Percentiles rank a stretch among this genome's conserved stretches.
Conservation (phyloP, 2,888 invertebrate species). For the Tachina fera region DNA sequence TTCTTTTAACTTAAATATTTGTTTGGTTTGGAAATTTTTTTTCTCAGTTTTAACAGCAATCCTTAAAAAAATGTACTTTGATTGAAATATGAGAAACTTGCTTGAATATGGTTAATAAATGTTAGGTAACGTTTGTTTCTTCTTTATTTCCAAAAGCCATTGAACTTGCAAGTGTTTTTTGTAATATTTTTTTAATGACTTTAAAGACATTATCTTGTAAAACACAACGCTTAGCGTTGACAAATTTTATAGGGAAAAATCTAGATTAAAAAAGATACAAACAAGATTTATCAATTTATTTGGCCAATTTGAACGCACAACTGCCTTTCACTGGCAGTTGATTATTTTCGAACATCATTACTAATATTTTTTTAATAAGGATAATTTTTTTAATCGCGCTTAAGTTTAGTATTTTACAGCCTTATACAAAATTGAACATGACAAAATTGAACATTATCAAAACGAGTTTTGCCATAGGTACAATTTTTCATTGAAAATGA, state of each 20-base stretch:
- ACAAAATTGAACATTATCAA: no score
- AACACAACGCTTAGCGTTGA: neutral
- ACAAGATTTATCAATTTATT: no score
- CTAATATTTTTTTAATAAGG: no score
- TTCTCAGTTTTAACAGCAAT: constrained; percentile 11
- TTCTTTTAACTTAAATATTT: constrained; percentile 11
- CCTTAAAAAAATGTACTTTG: constrained; percentile 34
- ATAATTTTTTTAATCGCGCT: no score
- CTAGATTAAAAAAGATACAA: neutral
- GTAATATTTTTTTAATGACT: neutral
- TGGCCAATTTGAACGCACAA: no score
- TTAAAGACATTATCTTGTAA: neutral
- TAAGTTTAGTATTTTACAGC: no score
- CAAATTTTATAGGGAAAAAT: neutral
- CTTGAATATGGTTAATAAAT: constrained; percentile 11
- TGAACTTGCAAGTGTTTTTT: constrained; percentile 42
- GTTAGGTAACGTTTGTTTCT: neutral
- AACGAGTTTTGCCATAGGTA: no score
- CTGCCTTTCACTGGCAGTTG: no score
- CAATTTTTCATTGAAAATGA: no score
- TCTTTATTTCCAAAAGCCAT: constrained; percentile 10
- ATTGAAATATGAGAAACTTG: constrained; percentile 55
- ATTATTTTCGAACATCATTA: no score
- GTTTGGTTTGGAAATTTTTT: constrained; percentile 21
- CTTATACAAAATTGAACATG: no score